Conservation (phyloP, 2,888 invertebrate genomes). For the Leptothorax acervorum region DNA sequence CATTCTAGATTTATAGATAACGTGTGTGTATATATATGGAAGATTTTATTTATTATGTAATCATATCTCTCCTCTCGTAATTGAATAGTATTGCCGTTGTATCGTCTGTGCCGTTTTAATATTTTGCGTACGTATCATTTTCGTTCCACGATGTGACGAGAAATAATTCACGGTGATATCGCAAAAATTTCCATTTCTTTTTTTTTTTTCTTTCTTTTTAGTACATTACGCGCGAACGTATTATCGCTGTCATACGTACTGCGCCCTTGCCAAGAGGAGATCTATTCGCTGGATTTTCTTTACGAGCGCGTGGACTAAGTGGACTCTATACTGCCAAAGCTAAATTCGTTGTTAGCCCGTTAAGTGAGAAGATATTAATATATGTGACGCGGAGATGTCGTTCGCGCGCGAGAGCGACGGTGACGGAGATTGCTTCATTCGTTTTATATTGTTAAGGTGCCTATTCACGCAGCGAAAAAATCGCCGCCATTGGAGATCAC, state of each 20-base stretch:
- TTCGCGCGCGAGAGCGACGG: background rate
- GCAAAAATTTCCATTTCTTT: background rate
- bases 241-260: slow-evolving; percentile 33
- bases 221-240: background rate
- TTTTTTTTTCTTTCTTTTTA: background rate
- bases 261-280: slow-evolving; percentile 31
- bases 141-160: background rate
- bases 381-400: slow-evolving; percentile 37
- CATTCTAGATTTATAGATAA: slow-evolving; percentile 20
- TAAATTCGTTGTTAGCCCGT: slow-evolving; percentile 66
- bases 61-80: slow-evolving; percentile 12
- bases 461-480: too few relatives aligned
- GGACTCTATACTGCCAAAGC: slow-evolving; percentile 80
- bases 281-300: slow-evolving; percentile 19
- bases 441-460: background rate
- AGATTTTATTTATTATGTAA: slow-evolving; percentile 47
- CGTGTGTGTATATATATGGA: background rate
- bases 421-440: background rate
- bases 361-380: slow-evolving; percentile 68
- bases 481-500: too few relatives aligned
- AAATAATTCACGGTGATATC: background rate
- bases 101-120: slow-evolving; percentile 6
- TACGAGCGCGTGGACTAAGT: slow-evolving; percentile 45
- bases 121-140: slow-evolving; percentile 10
- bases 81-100: slow-evolving; percentile 46